Percentiles rank a stretch among this genome's conserved stretches.
Evolutionary conservation across 2,113 vertebrate species (phyloP).

Genomic region (Mustela nigripes): DNA sequence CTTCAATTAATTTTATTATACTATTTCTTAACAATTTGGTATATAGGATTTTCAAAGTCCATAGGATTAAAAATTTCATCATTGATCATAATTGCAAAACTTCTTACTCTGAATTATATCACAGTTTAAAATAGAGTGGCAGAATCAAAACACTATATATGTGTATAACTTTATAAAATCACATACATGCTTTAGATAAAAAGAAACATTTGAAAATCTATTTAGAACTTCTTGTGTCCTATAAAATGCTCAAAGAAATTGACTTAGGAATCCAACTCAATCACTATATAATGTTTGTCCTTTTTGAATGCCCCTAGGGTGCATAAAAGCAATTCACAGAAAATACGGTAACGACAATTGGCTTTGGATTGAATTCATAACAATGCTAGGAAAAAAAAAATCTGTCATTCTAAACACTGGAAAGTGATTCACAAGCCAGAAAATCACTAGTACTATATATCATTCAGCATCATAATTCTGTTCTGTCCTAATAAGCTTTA

Average conservation of each 20-base stretch:
- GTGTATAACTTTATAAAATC: background rate
- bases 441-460: background rate
- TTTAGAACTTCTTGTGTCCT: background rate
- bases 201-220: background rate
- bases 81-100: background rate
- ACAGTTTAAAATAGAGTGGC: background rate
- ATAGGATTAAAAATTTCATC: background rate
- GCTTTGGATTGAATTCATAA: background rate
- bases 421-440: background rate
- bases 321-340: background rate
- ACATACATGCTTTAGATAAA: background rate
- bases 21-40: background rate
- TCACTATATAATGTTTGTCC: background rate
- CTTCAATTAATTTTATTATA: background rate
- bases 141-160: background rate
- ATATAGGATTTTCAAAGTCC: background rate
- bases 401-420: background rate
- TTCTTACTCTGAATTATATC: background rate
- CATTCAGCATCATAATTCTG: background rate
- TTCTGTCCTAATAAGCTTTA: slow-evolving; percentile 8
- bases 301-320: background rate
- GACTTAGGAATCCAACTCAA: background rate
- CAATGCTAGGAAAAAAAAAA: background rate
- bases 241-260: background rate
- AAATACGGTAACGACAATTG: background rate